A percentile compares a stretch with the other conserved stretches of the same genome.
phyloP scores from a whole-genome alignment of 2,113 vertebrate species.

The Nestor notabilis region DNA sequence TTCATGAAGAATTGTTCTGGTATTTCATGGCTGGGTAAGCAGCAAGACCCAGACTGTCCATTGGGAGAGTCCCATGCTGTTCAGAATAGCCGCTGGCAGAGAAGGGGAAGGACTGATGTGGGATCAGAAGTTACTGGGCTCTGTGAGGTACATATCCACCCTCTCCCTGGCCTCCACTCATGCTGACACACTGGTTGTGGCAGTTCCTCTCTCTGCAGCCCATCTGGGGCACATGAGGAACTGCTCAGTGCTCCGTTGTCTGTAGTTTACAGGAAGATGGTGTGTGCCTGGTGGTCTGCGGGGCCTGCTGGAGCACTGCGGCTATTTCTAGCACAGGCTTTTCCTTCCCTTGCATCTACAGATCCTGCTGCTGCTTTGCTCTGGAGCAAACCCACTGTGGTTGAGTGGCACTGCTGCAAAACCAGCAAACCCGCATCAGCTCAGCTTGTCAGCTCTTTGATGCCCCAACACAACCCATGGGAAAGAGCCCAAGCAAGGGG shows the following conservation, averaged over 20 bases:
- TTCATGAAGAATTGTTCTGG: neutral
- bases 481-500: neutral
- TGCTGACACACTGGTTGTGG: fast-evolving
- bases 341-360: neutral
- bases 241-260: neutral
- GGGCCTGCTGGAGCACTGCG: neutral
- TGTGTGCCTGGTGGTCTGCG: neutral
- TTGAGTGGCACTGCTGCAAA: neutral
- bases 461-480: neutral
- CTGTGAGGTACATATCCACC: neutral
- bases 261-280: neutral
- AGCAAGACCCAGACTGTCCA: neutral
- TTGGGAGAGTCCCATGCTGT: neutral
- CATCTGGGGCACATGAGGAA: constrained; percentile 2
- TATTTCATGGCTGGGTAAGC: neutral
- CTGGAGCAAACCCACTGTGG: neutral
- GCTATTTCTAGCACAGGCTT: neutral
- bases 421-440: neutral
- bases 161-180: neutral
- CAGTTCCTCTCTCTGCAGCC: neutral
- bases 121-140: neutral
- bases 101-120: neutral
- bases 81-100: neutral
- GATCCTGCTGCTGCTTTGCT: neutral
- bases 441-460: neutral